Conservation (phyloP, 2,888 invertebrate species). For the Muschampia plurimacula region DNA sequence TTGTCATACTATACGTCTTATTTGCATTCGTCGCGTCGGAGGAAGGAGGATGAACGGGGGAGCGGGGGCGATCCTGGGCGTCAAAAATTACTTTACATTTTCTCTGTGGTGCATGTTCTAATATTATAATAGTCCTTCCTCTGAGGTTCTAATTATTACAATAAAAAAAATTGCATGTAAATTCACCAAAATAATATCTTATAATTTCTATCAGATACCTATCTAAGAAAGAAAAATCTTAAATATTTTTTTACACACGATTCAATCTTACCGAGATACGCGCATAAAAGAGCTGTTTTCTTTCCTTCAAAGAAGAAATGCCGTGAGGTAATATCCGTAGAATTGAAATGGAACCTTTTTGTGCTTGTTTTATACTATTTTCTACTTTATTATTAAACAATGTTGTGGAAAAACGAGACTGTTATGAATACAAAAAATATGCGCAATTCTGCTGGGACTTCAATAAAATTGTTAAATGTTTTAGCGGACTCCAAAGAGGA, state of each 20-base stretch:
- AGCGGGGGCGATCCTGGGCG: too few relatives aligned
- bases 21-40: too few relatives aligned
- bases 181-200: background rate
- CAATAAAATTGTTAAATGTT: background rate
- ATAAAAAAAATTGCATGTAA: background rate
- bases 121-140: too few relatives aligned
- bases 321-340: constrained; percentile 28
- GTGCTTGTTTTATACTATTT: constrained; percentile 18
- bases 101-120: too few relatives aligned
- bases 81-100: too few relatives aligned
- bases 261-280: constrained; percentile 20
- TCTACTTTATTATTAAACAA: constrained; percentile 15
- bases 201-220: background rate
- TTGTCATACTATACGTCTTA: too few relatives aligned
- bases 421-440: constrained; percentile 4
- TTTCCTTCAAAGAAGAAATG: constrained; percentile 24
- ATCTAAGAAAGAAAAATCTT: background rate
- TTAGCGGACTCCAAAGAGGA: too few relatives aligned
- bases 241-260: constrained; percentile 23
- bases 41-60: too few relatives aligned
- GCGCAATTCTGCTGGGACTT: background rate
- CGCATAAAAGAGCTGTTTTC: constrained; percentile 29
- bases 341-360: constrained; percentile 31
- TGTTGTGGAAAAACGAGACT: background rate
- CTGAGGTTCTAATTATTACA: too few relatives aligned